A percentile compares a stretch with the other conserved stretches of the same genome.
phyloP scores from a whole-genome alignment of 2,113 vertebrate genomes.

The Tachysurus vachellii region DNA sequence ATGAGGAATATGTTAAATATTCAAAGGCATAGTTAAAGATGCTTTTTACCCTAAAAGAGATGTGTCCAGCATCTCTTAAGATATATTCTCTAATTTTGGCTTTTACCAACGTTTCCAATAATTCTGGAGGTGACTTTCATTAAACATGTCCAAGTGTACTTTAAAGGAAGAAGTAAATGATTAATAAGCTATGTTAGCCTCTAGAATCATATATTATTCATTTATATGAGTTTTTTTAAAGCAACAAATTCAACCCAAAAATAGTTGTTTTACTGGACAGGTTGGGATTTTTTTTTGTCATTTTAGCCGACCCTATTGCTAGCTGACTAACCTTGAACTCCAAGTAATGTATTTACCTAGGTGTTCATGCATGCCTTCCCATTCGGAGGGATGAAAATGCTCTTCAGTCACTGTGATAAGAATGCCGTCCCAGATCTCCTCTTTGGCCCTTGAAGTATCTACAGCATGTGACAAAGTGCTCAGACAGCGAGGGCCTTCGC shows the following conservation, averaged over 20 bases:
- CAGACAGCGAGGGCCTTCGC: constrained; percentile 55
- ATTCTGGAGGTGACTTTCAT: neutral
- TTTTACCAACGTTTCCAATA: neutral
- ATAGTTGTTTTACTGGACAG: neutral
- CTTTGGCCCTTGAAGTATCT: constrained; percentile 60
- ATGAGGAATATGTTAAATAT: neutral
- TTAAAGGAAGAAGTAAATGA: neutral
- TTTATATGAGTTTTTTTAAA: neutral
- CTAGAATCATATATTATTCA: neutral
- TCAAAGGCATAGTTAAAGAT: neutral
- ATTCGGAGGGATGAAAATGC: constrained; percentile 53
- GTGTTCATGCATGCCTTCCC: constrained; percentile 65
- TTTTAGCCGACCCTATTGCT: neutral
- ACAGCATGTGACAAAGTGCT: constrained; percentile 71
- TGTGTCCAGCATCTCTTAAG: neutral
- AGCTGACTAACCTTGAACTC: neutral
- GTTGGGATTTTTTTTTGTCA: neutral
- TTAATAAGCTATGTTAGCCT: neutral
- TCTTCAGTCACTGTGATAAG: constrained; percentile 74
- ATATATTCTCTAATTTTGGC: neutral
- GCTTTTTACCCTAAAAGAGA: neutral
- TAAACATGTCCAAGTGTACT: neutral
- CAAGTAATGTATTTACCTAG: constrained; percentile 55
- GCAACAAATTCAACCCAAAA: neutral
- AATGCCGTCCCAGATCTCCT: constrained; percentile 67